A percentile compares a stretch with the other conserved stretches of the same genome.
phyloP scores from a whole-genome alignment of 2,113 vertebrate genomes.

The Brachirus orientalis region DNA sequence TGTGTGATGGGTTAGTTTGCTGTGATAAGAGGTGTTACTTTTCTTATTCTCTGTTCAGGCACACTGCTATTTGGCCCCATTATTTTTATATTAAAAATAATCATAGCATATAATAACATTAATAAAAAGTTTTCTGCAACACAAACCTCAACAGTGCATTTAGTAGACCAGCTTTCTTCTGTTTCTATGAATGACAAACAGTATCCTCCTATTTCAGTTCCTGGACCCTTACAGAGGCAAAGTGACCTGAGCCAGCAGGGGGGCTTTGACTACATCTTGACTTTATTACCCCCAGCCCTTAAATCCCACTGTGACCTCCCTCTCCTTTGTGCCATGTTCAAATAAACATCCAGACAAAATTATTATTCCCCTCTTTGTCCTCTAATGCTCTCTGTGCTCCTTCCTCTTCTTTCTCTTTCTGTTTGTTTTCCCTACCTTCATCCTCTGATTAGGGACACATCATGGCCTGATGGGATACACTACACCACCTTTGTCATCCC shows the following conservation, averaged over 20 bases:
- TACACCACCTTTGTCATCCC: conserved; percentile 30
- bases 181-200: conserved; percentile 44
- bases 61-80: no score
- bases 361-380: conserved; percentile 68
- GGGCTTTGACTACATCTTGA: conserved; percentile 75
- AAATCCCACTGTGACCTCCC: conserved; percentile 70
- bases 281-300: conserved; percentile 69
- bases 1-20: no score
- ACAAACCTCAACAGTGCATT: conserved; percentile 1
- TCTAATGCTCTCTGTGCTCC: conserved; percentile 58
- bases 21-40: no score
- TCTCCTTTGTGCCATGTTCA: conserved; percentile 68
- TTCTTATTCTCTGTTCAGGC: no score
- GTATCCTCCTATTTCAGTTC: conserved; percentile 56
- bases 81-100: no score
- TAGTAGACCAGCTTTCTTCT: conserved; percentile 34
- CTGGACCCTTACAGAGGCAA: conserved; percentile 41
- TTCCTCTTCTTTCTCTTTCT: conserved; percentile 58
- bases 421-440: conserved; percentile 68
- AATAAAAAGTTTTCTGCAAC: not conserved
- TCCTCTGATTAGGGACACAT: conserved; percentile 59
- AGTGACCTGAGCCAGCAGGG: conserved; percentile 60
- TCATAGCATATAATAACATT: no score
- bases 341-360: conserved; percentile 77
- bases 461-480: conserved; percentile 48